Conservation (phyloP, 2,113 vertebrate genomes). For the Struthio camelus region DNA sequence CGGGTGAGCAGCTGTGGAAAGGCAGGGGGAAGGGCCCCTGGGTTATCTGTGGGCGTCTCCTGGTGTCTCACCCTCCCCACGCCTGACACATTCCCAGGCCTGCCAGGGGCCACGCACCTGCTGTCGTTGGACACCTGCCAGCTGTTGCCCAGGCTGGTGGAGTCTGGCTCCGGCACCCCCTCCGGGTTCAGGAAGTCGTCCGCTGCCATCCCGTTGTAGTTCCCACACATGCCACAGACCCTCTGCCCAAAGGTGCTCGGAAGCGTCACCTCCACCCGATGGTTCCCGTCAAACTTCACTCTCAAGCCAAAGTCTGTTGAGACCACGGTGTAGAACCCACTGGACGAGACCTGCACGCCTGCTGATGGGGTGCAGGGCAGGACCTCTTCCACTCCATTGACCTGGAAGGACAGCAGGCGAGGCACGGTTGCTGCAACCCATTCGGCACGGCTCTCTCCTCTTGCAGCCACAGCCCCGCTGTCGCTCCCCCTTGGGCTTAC, state of each 20-base stretch:
- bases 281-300: slow-evolving; percentile 67
- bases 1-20: slow-evolving; percentile 30
- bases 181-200: slow-evolving; percentile 71
- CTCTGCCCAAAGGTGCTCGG: slow-evolving; percentile 31
- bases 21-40: neutral
- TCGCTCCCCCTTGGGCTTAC: neutral
- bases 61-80: neutral
- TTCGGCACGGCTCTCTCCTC: neutral
- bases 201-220: slow-evolving; percentile 59
- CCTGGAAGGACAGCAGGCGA: neutral
- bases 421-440: neutral
- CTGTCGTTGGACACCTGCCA: slow-evolving; percentile 67
- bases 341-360: slow-evolving; percentile 28
- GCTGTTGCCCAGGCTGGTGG: slow-evolving; percentile 71
- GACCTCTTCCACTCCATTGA: slow-evolving; percentile 51
- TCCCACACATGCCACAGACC: slow-evolving; percentile 72
- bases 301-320: slow-evolving; percentile 61
- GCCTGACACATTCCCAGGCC: accelerated
- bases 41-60: neutral
- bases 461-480: neutral
- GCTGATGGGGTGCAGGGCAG: slow-evolving; percentile 9
- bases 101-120: neutral
- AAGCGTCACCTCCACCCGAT: slow-evolving; percentile 63
- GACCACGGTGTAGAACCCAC: slow-evolving; percentile 53
- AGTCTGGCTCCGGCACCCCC: slow-evolving; percentile 54